Evolutionary conservation across 2,888 invertebrate genomes (phyloP).

Genomic region (Octonoba sinensis): DNA sequence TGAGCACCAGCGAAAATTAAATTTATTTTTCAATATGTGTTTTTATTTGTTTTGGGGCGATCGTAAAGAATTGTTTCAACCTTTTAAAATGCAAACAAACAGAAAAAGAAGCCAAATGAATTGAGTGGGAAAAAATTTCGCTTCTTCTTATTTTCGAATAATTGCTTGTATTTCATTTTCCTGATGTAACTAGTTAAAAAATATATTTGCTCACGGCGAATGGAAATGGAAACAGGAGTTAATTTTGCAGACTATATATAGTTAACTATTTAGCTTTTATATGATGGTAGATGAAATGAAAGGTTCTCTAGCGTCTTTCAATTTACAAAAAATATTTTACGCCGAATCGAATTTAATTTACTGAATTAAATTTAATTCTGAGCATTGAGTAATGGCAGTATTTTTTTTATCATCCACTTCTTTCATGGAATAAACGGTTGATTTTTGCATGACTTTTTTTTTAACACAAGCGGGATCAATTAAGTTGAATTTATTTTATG

Average conservation of each 20-base stretch:
- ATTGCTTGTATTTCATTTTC: slow-evolving; percentile 60
- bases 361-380: too few species aligned
- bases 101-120: slow-evolving; percentile 24
- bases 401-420: too few species aligned
- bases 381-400: too few species aligned
- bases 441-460: too few species aligned
- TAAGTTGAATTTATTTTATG: too few species aligned
- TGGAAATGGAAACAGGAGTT: slow-evolving; percentile 23
- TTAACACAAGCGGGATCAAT: too few species aligned
- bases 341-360: too few species aligned
- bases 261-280: too few species aligned
- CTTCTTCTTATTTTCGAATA: slow-evolving; percentile 55
- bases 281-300: too few species aligned
- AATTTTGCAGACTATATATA: slow-evolving; percentile 16
- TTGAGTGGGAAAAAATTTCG: slow-evolving; percentile 19
- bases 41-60: slow-evolving; percentile 58
- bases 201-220: slow-evolving; percentile 43
- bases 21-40: slow-evolving; percentile 62
- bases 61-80: slow-evolving; percentile 54
- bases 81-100: slow-evolving; percentile 52
- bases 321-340: too few species aligned
- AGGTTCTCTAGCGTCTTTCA: too few species aligned
- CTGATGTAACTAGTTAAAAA: slow-evolving; percentile 38
- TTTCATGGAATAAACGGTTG: too few species aligned
- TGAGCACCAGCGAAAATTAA: slow-evolving; percentile 54